Percentiles rank a stretch among this genome's conserved stretches.
These are phyloP conservation scores for Plectropomus leopardus DNA, from an alignment of 2,113 vertebrate genomes.

Conservation along the genomic window DNA sequence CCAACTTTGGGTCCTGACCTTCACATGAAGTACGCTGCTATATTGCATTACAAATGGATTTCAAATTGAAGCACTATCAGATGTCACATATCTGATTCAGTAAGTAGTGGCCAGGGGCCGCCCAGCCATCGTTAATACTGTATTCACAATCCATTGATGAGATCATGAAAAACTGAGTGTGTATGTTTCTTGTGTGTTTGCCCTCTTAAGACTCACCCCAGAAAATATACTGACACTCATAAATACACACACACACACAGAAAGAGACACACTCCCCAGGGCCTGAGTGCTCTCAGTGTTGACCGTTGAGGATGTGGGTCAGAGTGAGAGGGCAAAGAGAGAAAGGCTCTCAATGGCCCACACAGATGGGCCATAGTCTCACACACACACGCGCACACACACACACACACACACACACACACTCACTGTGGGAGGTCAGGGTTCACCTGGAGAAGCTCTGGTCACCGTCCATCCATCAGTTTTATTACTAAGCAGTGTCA, in stretches of 20 bases:
- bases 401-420: conserved; percentile 21
- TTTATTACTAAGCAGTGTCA: conserved; percentile 82
- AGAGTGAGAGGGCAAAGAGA: conserved; percentile 76
- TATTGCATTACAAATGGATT: conserved; percentile 84
- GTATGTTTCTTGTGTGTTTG: conserved; percentile 56
- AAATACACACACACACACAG: conserved; percentile 39
- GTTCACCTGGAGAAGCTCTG: conserved; percentile 85
- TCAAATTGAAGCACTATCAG: conserved; percentile 75
- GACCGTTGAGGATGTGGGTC: conserved; percentile 83
- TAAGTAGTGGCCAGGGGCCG: conserved; percentile 81
- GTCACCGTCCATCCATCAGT: conserved; percentile 85
- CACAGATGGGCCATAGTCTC: conserved; percentile 85
- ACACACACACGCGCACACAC: conserved; percentile 53
- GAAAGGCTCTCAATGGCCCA: conserved; percentile 79
- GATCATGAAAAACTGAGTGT: conserved; percentile 76
- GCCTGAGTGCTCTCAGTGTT: conserved; percentile 78
- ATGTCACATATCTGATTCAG: conserved; percentile 82
- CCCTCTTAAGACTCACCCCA: conserved; percentile 62
- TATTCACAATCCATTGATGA: conserved; percentile 85
- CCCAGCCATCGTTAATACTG: conserved; percentile 79
- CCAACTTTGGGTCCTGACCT: conserved; percentile 74
- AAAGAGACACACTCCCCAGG: conserved; percentile 65
- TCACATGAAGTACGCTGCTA: conserved; percentile 59
- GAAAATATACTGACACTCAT: conserved; percentile 63
- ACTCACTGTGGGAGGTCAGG: conserved; percentile 80